Evolutionary conservation across 2,888 invertebrate genomes (phyloP).

Genomic region (Lochmaea crataegi): DNA sequence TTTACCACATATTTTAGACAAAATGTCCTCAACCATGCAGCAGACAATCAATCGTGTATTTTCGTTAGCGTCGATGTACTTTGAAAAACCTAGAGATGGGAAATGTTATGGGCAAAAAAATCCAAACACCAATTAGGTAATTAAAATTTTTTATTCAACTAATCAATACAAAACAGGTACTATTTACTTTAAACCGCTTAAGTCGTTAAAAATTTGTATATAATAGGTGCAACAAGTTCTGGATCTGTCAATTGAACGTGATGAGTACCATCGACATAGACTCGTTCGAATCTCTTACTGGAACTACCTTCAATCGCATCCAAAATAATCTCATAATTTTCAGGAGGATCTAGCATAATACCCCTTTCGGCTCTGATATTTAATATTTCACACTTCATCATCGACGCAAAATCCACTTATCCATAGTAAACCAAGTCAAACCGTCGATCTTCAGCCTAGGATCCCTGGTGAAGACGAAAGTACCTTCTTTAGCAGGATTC

Average conservation of each 20-base stretch:
- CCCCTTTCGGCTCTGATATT: slow-evolving; percentile 83
- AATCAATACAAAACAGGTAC: too few species aligned
- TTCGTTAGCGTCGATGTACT: too few species aligned
- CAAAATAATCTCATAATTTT: slow-evolving; percentile 75
- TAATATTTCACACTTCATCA: slow-evolving; percentile 80
- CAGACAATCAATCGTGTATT: too few species aligned
- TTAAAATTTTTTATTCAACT: too few species aligned
- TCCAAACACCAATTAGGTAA: too few species aligned
- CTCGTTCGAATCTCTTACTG: slow-evolving; percentile 71
- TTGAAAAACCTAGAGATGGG: too few species aligned
- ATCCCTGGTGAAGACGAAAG: slow-evolving; percentile 79
- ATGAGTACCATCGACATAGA: slow-evolving; percentile 82
- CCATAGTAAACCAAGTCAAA: slow-evolving; percentile 77
- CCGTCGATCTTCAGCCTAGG: slow-evolving; percentile 79
- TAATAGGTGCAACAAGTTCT: slow-evolving; percentile 72
- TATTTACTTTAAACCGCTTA: neutral
- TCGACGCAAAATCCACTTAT: slow-evolving; percentile 75
- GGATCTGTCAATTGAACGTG: slow-evolving; percentile 85
- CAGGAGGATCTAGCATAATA: slow-evolving; percentile 74
- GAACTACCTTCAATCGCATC: slow-evolving; percentile 71
- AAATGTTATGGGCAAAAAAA: too few species aligned
- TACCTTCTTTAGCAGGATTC: slow-evolving; percentile 57
- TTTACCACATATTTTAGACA: too few species aligned
- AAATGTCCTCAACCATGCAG: too few species aligned
- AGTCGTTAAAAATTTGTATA: slow-evolving; percentile 72